Base-by-base conservation (phyloP, 2,888 invertebrate genomes). In the Cloeon dipterum region DNA sequence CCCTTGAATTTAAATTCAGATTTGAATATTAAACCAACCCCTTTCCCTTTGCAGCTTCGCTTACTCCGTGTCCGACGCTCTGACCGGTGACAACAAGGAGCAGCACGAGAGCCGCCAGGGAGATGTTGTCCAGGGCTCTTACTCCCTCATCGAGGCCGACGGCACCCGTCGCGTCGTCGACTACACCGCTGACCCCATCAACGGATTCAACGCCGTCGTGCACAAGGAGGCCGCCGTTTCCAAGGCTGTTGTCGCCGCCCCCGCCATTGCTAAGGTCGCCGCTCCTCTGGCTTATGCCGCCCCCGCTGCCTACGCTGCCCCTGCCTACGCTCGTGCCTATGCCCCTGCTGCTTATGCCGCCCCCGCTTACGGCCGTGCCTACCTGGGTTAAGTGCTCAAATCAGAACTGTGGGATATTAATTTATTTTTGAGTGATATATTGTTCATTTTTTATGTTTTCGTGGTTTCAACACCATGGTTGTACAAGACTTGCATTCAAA, bases 331-430 rank as follows among this genome's bases (percentile, higher is more conserved):
- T 2, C 13, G 10, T 32, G 18, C 14, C 3, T 4, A 3, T n/a
- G n/a, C n/a, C n/a, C n/a, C n/a, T n/a, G n/a, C n/a, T n/a, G 47
- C 47, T 41, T 46, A 46, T 25, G 47, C 47, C 45, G 47, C 47
- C 44, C 46, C 49, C 34, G 13, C 26, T 3, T n/a, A 26, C 2
- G 17, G 10, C 2, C 13, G 10, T 32, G 18, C 14, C 3, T 4
- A 3, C 3, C 3, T 10, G 3, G 32, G 18, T 14, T 32, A 14
- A 26, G 3, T 4, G 8, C n/a, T n/a, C 23, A 10, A 11, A 13
- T 8, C 3, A 11, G 3, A 18, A 18, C 5, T 4, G 3, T 3
- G 17, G 13, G 10, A 18, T 4, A 4, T 32, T 32, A 11, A 2
- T n/a, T n/a, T n/a, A n/a, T n/a, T n/a, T n/a, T n/a, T n/a, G n/a